Conservation (phyloP, 2,888 invertebrate genomes). For the Maniola hyperantus region DNA sequence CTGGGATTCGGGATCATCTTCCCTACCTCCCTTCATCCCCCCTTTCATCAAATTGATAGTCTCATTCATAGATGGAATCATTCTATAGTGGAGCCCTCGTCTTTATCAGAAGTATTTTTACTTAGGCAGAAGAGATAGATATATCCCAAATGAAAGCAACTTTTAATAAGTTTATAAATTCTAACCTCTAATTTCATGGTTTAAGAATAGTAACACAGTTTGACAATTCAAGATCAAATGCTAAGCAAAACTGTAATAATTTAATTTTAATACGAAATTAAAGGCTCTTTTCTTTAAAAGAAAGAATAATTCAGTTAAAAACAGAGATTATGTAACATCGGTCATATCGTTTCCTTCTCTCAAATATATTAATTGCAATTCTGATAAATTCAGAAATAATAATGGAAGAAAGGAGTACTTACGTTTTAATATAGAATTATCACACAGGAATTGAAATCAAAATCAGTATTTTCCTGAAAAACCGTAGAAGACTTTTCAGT, state of each 20-base stretch:
- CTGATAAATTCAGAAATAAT: background rate
- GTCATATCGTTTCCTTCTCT: constrained; percentile 8
- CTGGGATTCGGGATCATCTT: no score
- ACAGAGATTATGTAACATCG: constrained; percentile 43
- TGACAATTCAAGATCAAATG: background rate
- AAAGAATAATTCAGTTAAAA: constrained; percentile 25
- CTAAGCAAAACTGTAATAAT: background rate
- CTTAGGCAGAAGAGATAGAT: background rate
- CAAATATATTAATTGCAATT: background rate
- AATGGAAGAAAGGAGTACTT: background rate
- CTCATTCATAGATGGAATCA: no score
- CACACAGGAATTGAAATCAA: background rate
- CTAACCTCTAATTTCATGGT: background rate
- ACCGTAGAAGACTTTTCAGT: background rate
- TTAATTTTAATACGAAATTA: background rate
- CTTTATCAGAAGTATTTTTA: background rate
- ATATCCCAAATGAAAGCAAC: background rate
- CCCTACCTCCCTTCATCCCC: no score
- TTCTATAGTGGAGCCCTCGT: no score
- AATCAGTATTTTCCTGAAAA: background rate
- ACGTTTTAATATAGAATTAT: background rate
- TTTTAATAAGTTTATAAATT: background rate
- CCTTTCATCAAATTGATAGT: no score
- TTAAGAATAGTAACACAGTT: background rate
- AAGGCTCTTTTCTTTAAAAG: background rate